Conservation (phyloP, 2,797 vertebrate genomes). For the Okamejei kenojei region DNA sequence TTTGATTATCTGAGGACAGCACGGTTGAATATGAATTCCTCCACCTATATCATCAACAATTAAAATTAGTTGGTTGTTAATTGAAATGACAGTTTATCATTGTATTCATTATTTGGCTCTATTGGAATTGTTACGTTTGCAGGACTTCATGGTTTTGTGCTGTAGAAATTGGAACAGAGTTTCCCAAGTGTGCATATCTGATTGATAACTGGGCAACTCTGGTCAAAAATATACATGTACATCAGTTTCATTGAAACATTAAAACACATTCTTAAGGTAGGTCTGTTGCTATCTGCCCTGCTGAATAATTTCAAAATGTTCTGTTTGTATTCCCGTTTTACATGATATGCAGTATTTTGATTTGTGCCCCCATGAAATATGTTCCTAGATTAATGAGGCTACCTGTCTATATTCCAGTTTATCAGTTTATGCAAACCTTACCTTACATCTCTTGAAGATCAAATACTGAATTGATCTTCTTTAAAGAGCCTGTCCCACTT, state of each 20-base stretch:
- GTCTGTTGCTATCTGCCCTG: not conserved
- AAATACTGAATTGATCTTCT: too few relatives aligned
- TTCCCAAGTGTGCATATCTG: not conserved
- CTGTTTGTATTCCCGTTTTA: not conserved
- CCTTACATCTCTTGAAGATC: not conserved
- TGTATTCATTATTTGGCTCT: not conserved
- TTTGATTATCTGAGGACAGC: slow-evolving; percentile 38
- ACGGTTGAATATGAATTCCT: slow-evolving; percentile 37
- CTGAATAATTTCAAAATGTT: not conserved
- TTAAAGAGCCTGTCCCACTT: too few relatives aligned
- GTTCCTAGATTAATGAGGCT: not conserved
- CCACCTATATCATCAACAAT: slow-evolving; percentile 24
- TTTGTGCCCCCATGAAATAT: not conserved
- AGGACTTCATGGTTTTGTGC: too few relatives aligned
- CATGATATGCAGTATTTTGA: not conserved
- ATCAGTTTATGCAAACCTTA: not conserved
- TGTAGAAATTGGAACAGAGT: not conserved
- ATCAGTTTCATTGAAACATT: not conserved
- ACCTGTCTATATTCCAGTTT: not conserved
- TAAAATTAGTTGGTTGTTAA: not conserved
- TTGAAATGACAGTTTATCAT: not conserved
- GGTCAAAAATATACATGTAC: not conserved
- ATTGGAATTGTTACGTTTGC: not conserved
- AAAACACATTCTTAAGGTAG: not conserved
- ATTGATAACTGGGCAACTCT: not conserved